Percentiles rank a stretch among this genome's conserved stretches.
Evolutionary conservation across 2,113 vertebrate genomes (phyloP).

Genomic region (Petroica traversi): DNA sequence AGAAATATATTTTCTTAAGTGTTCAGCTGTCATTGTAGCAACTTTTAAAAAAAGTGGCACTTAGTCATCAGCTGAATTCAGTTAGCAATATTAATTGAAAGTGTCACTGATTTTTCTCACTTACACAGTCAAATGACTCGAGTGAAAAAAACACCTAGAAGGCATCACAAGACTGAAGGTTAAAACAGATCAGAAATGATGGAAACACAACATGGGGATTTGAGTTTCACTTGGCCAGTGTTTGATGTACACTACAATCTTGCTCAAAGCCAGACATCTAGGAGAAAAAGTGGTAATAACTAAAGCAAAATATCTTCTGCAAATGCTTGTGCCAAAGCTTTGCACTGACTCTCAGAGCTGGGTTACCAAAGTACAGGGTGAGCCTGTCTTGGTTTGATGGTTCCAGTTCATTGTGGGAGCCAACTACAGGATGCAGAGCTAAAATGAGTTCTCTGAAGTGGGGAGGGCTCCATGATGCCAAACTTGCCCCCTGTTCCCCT

Average conservation of each 20-base stretch:
- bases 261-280: neutral
- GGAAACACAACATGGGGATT: neutral
- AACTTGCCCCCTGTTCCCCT: rapidly evolving
- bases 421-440: rapidly evolving
- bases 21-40: neutral
- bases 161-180: neutral
- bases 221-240: neutral
- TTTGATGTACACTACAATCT: neutral
- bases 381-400: neutral
- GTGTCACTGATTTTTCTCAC: neutral
- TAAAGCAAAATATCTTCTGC: neutral
- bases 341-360: neutral
- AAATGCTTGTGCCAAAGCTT: neutral
- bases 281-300: neutral
- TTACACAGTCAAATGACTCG: neutral
- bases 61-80: neutral
- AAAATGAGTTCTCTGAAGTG: neutral
- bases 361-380: neutral
- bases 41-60: neutral
- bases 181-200: neutral
- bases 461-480: neutral
- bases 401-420: neutral
- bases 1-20: neutral
- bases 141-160: neutral
- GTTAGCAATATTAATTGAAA: neutral